A percentile compares a stretch with the other conserved stretches of the same genome.
These are phyloP conservation scores for Colius striatus DNA, from an alignment of 2,113 vertebrate genomes.

Conservation along the genomic window DNA sequence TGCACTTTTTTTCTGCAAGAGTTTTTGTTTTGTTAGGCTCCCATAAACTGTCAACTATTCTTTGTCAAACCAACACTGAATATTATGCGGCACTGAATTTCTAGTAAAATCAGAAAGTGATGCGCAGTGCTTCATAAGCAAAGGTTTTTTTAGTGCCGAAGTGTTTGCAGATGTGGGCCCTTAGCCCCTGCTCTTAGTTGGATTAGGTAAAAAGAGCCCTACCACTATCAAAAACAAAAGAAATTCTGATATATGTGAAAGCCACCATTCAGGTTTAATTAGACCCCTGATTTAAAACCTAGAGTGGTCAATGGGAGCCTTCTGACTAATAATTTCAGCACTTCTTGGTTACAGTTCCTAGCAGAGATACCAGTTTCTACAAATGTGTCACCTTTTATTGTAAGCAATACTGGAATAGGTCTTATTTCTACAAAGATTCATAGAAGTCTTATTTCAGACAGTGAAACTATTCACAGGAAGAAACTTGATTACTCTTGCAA, in stretches of 20 bases:
- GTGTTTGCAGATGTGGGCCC: background rate
- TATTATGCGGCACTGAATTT: background rate
- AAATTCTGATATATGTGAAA: background rate
- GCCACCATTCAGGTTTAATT: background rate
- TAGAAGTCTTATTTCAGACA: background rate
- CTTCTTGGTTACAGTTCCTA: background rate
- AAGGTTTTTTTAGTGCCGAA: background rate
- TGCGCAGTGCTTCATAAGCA: background rate
- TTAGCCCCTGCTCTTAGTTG: background rate
- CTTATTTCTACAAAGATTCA: background rate
- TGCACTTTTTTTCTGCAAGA: background rate
- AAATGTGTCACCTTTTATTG: background rate
- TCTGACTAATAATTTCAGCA: background rate
- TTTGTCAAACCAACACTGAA: background rate
- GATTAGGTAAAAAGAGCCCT: background rate
- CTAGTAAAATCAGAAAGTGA: background rate
- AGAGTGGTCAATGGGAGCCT: background rate
- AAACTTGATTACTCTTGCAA: background rate
- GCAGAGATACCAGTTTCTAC: background rate
- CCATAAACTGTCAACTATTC: background rate
- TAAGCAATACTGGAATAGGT: background rate
- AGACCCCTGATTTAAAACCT: background rate
- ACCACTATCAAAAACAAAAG: background rate
- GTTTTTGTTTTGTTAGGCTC: background rate
- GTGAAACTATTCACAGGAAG: background rate